Base-by-base conservation (phyloP, 2,797 vertebrate species). In the Microctenopoma steveboyesi region DNA sequence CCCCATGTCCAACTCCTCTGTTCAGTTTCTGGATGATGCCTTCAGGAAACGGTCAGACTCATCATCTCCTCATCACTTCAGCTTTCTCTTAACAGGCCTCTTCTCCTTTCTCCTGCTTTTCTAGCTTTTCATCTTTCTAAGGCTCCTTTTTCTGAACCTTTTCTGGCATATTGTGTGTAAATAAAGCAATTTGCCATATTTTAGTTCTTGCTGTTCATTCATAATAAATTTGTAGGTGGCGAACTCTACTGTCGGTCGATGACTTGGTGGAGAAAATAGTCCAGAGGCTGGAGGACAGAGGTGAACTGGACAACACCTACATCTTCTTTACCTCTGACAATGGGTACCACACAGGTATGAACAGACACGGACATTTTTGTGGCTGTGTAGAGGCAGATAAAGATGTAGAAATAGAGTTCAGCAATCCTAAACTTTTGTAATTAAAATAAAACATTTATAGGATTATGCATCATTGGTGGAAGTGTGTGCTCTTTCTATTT, bases 291-390 rank as follows among this genome's bases (percentile, higher is more conserved):
- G 94, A 97, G 74, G 76, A 82, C 72, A 92, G 92, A 7, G 95
- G 93, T 49, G 96, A 99, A 70, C 88, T 99, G 46, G 92, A 96
- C 75, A 96, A 97, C 88, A 99, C 98, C 0, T 99, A 96, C 74
- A 89, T 99, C 86, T 95, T 99, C 79, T 99, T 97, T 72, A 98
- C 97, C 16, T 99, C 98, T 2, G 98, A 99, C 88, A 99, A 99
- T 4, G 98, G 98, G 69, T 99, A 96, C 87, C 98, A 99, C 88
- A 97, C 96, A 71, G 98, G 97, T 98, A 81, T 65, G 40, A 15
- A 35, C 43, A 28, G 11, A 22, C 48, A 14, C 10, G 5, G 2
- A 28, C 14, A 52, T 52, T 12, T 40, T 40, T 40, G 39, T 50
- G 49, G 14, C 5, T 7, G 3, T 8, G 7, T 12, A 37, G 37